phyloP scores from a whole-genome alignment of 1,140 invertebrate species.

The Pogonomyrmex californicus region DNA sequence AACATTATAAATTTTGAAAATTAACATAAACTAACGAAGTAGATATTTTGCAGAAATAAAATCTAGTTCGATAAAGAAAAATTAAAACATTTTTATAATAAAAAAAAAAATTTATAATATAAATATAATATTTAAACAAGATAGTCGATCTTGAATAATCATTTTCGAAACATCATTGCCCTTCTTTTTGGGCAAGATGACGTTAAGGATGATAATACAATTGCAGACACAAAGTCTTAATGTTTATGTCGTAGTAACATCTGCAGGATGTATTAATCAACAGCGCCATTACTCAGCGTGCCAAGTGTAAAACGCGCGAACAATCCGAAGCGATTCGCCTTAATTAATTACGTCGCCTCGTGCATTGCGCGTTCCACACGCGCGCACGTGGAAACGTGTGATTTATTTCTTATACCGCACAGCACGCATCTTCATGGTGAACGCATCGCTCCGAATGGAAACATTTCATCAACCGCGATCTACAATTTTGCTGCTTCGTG shows the following conservation, averaged over 20 bases:
- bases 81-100: background rate
- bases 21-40: background rate
- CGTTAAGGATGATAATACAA: slow-evolving; percentile 44
- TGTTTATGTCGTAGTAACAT: slow-evolving; percentile 67
- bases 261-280: slow-evolving; percentile 66
- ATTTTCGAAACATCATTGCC: background rate
- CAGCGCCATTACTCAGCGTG: slow-evolving; percentile 62
- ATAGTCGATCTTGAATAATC: background rate
- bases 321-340: slow-evolving; percentile 65
- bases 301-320: slow-evolving; percentile 68
- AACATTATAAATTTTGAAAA: background rate
- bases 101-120: too few relatives aligned
- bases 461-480: slow-evolving; percentile 52
- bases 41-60: background rate
- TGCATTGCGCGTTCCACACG: slow-evolving; percentile 31
- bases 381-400: slow-evolving; percentile 54
- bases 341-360: slow-evolving; percentile 66
- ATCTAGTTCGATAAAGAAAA: background rate
- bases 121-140: background rate
- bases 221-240: slow-evolving; percentile 51
- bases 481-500: slow-evolving; percentile 20
- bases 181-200: background rate
- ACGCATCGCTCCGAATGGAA: slow-evolving; percentile 40
- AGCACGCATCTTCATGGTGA: slow-evolving; percentile 47
- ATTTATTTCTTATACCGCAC: slow-evolving; percentile 55